These are phyloP conservation scores for Chloroclysta siterata DNA, from an alignment of 2,888 invertebrate species.

Conservation along the genomic window DNA sequence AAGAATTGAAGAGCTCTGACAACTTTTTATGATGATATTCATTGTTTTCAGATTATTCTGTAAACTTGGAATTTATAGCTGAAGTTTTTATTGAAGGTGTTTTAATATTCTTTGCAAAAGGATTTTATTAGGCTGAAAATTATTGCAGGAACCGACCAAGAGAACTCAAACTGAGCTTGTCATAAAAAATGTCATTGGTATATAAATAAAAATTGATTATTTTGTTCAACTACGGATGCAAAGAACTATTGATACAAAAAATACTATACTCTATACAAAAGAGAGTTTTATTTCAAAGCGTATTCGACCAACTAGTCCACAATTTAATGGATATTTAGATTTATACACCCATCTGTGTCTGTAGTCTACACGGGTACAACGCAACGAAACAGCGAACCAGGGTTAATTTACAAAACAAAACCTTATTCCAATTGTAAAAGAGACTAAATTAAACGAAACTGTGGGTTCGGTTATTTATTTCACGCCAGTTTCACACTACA, in stretches of 20 bases:
- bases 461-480: constrained; percentile 8
- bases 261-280: not conserved
- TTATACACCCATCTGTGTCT: constrained; percentile 2
- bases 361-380: constrained; percentile 2
- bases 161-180: not conserved
- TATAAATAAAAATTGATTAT: too few relatives aligned
- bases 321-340: constrained; percentile 1
- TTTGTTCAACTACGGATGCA: too few relatives aligned
- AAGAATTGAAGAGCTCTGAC: constrained; percentile 22
- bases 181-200: too few relatives aligned
- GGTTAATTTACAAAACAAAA: constrained; percentile 2
- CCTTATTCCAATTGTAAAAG: constrained; percentile 7
- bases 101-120: constrained; percentile 33
- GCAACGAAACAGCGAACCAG: not conserved
- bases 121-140: constrained; percentile 24
- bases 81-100: constrained; percentile 33
- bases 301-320: not conserved
- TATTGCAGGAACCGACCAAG: not conserved
- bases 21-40: constrained; percentile 39
- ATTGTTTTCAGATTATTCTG: constrained; percentile 36
- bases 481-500: constrained; percentile 18
- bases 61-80: constrained; percentile 26
- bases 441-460: constrained; percentile 9
- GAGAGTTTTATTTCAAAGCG: not conserved
- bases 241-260: not conserved